Evolutionary conservation across 64 coral and sea anemone genomes (phyloP), one percentile per base, ranked within the genome.

Genomic region (Anthopleura sola): DNA sequence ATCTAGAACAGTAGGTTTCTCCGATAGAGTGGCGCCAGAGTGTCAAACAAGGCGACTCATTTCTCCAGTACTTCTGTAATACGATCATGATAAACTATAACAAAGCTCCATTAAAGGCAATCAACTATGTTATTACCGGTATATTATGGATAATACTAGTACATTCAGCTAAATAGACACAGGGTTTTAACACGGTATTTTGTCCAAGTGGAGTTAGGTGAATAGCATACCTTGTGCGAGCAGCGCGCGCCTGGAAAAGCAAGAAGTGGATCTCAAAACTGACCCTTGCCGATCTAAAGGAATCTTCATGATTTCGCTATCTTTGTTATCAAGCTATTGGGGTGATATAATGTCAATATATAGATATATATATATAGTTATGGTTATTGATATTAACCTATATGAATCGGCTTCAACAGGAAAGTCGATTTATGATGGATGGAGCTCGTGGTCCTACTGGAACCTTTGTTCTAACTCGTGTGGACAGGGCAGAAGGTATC

Each of bases 361-460:
- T 1, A 10, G 1, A 51, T 9, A 12, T 62, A 62, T 9, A 11
- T 51, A 11, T 1, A 51, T 51, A 51, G 10, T 6, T 14, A 16
- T 16, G 15, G 12, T 51, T 51, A 17, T 3, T 53, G 50, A 53
- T 13, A 2, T 17, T 53, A 53, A 53, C 16, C 50, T 53, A 17
- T 15, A 53, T 14, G 50, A 2, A 15, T 53, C 2, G 2, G 31
- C 85, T 37, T 75, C 85, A 28, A 49, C 28, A 96, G 94, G 94
- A 1, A 85, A 81, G 19, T 66, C 39, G 4, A 87, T 83, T 56
- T 87, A 96, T 82, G 90, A 86, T 36, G 90, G 87, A 6, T 96
- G 94, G 94, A 92, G 94, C 53, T 36, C 68, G 4, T 96, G 94
- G 94, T 92, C 94, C 0, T 71, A 75, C 5, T 96, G 94, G 94